Evolutionary conservation across 2,888 invertebrate species (phyloP), one percentile per base, ranked within the genome.

Genomic region (Pachliopta kotzebuea): DNA sequence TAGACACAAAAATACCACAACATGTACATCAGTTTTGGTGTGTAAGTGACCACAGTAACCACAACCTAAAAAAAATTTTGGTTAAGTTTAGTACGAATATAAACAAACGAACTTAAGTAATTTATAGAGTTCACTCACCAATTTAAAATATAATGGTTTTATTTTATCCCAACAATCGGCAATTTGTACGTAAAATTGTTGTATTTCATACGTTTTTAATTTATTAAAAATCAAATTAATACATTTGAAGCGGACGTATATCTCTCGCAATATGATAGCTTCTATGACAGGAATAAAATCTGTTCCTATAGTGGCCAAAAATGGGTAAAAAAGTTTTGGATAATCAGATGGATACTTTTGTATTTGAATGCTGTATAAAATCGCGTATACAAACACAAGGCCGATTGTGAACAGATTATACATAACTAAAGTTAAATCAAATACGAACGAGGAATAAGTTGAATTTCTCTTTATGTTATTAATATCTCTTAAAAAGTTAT

Each of bases 121-220:
- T n/a, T n/a, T n/a, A n/a, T n/a, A n/a, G n/a, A n/a, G n/a, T n/a
- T 21, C 9, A 60, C 59, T 31, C 6, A 64, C 64, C 64, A 64
- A n/a, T 52, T 60, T 64, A 37, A 52, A 56, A 52, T 64, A 64
- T 24, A 64, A 21, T n/a, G 60, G 60, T 26, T 60, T 64, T 3
- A 64, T 64, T 56, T 64, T 64, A 26, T 64, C 60, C 64, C 64
- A 64, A 23, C 64, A 64, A 49, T 56, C 26, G 17, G 64, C 60
- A 50, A 60, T 45, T 7, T 60, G 29, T 14, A 56, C 20, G 17
- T 64, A 64, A n/a, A 24, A 50, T 21, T 18, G 52, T 20, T 37
- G 50, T 31, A 64, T 56, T 26, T 60, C 55, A 21, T 4, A 21
- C 14, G 23, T 20, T 17, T 55, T 54, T 7, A 45, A 14, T 24